These are phyloP conservation scores for Lithophane socia DNA, from an alignment of 2,888 invertebrate species.

Conservation along the genomic window DNA sequence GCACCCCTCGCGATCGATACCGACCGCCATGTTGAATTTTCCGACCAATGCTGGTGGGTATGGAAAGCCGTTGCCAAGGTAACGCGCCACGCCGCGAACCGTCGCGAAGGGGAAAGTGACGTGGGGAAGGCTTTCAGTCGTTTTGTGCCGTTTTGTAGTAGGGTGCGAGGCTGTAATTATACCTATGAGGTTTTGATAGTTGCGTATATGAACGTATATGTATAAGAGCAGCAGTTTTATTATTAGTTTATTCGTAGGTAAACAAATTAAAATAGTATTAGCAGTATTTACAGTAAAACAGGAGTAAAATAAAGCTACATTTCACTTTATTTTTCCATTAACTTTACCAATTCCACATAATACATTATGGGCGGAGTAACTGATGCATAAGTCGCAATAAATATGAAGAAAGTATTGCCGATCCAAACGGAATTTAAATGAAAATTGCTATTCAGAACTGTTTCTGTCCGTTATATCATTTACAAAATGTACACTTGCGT, in stretches of 20 bases:
- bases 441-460: background rate
- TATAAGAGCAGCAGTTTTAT: background rate
- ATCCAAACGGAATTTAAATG: background rate
- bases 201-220: constrained; percentile 26
- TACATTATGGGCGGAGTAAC: background rate
- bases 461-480: background rate
- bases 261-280: constrained; percentile 3
- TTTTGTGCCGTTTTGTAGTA: constrained; percentile 60
- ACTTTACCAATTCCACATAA: background rate
- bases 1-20: constrained; percentile 85
- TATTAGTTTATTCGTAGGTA: background rate
- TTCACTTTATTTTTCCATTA: background rate
- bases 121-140: constrained; percentile 79
- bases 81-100: constrained; percentile 76
- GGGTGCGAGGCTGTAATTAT: constrained; percentile 60
- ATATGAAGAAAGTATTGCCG: background rate
- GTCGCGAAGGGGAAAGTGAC: constrained; percentile 85
- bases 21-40: constrained; percentile 89
- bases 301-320: background rate
- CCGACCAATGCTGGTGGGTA: constrained; percentile 89
- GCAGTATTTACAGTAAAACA: background rate
- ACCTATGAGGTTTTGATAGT: constrained; percentile 48
- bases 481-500: constrained; percentile 31
- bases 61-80: constrained; percentile 86
- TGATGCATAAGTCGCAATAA: background rate